Evolutionary conservation across 2,888 invertebrate species (phyloP).

Genomic region (Spicauda simplicius): DNA sequence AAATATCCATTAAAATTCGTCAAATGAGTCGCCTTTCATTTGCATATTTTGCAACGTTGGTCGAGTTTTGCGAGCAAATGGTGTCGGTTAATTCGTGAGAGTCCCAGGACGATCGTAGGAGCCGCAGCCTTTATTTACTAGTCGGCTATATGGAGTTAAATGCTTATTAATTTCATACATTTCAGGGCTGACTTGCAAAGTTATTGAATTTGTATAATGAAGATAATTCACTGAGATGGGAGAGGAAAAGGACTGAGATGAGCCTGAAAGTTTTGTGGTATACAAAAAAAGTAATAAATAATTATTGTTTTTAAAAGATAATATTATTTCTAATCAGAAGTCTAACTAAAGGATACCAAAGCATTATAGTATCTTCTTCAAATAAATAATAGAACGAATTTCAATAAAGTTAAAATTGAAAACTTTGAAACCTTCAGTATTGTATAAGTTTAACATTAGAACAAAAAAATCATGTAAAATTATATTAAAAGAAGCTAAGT

Average conservation of each 20-base stretch:
- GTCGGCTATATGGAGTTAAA: slow-evolving; percentile 74
- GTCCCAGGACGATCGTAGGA: slow-evolving; percentile 69
- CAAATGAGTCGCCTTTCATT: slow-evolving; percentile 78
- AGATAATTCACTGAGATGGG: not conserved
- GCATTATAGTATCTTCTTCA: too few relatives aligned
- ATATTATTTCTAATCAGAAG: too few relatives aligned
- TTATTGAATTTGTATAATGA: not conserved
- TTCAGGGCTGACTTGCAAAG: slow-evolving; percentile 9
- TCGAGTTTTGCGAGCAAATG: slow-evolving; percentile 63
- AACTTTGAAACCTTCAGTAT: too few relatives aligned
- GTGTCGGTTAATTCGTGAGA: slow-evolving; percentile 69
- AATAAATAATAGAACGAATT: too few relatives aligned
- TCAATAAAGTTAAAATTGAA: too few relatives aligned
- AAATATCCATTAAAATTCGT: slow-evolving; percentile 81
- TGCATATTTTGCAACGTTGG: slow-evolving; percentile 75
- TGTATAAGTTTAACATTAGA: too few relatives aligned
- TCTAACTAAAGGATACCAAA: too few relatives aligned
- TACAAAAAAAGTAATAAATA: too few relatives aligned
- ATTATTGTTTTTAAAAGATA: too few relatives aligned
- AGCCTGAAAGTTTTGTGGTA: too few relatives aligned
- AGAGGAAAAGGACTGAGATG: not conserved
- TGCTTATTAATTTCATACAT: slow-evolving; percentile 48
- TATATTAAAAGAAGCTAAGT: too few relatives aligned
- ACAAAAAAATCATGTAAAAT: too few relatives aligned
- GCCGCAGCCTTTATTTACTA: slow-evolving; percentile 57